These are phyloP conservation scores for Gonioctena quinquepunctata DNA, from an alignment of 1,140 invertebrate species.

Conservation along the genomic window DNA sequence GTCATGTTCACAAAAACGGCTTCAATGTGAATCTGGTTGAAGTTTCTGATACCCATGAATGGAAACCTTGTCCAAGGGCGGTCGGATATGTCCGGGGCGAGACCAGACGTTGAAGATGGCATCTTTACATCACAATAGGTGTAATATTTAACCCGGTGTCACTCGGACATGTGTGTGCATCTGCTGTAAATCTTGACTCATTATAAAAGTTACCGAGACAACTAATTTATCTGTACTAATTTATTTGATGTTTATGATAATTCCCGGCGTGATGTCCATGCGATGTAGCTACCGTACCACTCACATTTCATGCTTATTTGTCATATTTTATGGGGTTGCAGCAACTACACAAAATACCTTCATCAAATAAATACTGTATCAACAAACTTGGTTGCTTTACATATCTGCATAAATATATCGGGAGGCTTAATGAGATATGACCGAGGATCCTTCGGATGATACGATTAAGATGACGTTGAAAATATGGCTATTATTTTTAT, in stretches of 20 bases:
- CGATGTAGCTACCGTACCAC: slow-evolving; percentile 33
- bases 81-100: neutral
- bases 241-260: slow-evolving; percentile 51
- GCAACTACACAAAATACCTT: slow-evolving; percentile 27
- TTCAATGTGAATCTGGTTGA: too few relatives aligned
- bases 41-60: neutral
- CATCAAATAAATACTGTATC: slow-evolving; percentile 33
- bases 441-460: slow-evolving; percentile 1
- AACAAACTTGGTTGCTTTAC: slow-evolving; percentile 26
- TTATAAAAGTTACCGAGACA: slow-evolving; percentile 42
- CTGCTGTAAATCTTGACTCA: slow-evolving; percentile 44
- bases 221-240: slow-evolving; percentile 48
- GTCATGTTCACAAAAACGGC: too few relatives aligned
- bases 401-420: slow-evolving; percentile 19
- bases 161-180: slow-evolving; percentile 42
- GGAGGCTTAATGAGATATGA: slow-evolving; percentile 14
- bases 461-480: slow-evolving; percentile 21
- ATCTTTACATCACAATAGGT: slow-evolving; percentile 46
- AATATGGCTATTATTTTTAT: slow-evolving; percentile 14
- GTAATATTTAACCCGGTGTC: slow-evolving; percentile 44
- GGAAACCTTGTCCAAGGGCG: neutral
- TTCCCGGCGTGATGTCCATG: slow-evolving; percentile 40
- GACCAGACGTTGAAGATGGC: slow-evolving; percentile 27
- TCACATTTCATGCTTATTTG: slow-evolving; percentile 42
- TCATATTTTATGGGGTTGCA: slow-evolving; percentile 37